Base-by-base conservation (phyloP, 2,797 vertebrate genomes). In the Numenius phaeopus region DNA sequence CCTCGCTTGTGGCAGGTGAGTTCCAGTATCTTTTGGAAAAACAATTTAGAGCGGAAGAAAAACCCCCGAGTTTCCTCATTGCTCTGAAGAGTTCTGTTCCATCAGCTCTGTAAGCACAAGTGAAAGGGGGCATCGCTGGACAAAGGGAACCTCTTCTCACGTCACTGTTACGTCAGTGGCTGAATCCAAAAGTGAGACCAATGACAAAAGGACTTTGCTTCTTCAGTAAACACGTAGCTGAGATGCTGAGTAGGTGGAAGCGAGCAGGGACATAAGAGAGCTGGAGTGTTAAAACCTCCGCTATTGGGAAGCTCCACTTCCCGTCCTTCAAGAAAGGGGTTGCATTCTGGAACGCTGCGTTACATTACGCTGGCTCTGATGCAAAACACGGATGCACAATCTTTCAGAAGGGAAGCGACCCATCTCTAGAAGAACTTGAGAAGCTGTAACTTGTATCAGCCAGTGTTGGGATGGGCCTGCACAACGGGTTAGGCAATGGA, bases 321-420 rank as follows among this genome's bases (percentile, higher is more conserved):
- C 19, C 30, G 6, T 80, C 22, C 27, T 66, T 64, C 4, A 21
- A 46, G 72, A 61, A 73, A 65, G 67, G 26, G n/a, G 20, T 5
- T 64, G 27, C 30, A 12, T 84, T 84, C 76, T 58, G 77, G 54
- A 88, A 96, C 91, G 59, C 34, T 40, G 29, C 1, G 0, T 81
- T 75, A 16, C 0, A 0, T 66, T 72, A n/a, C 0, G 0, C 40
- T 39, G 29, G n/a, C 50, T 62, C 42, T 37, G 58, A n/a, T 79
- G 30, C 34, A 59, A 39, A 18, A 34, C 46, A 47, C 6, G 46
- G 49, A 54, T 55, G 27, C 23, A 44, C 1, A 0, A 7, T 44
- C 6, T 89, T 27, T 54, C 30, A 59, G 77, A 34, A 58, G 11
- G 15, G 46, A 72, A 82, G 50, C 23, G 32, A 40, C 30, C 40